A percentile compares a stretch with the other conserved stretches of the same genome.
These are phyloP conservation scores for Pelecanus crispus DNA, from an alignment of 2,113 vertebrate genomes.

Conservation along the genomic window DNA sequence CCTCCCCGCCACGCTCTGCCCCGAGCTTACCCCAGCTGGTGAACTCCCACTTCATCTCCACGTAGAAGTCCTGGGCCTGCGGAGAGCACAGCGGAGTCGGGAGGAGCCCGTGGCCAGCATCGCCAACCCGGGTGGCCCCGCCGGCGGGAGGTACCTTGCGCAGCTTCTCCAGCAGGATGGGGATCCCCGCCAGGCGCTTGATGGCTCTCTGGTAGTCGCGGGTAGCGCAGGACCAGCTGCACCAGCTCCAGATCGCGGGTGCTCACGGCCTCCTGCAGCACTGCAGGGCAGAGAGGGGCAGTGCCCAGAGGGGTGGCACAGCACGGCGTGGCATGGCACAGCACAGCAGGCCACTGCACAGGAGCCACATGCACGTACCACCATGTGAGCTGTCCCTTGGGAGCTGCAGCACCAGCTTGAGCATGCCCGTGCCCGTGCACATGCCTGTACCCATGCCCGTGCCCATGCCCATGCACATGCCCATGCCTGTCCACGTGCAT, in stretches of 20 bases:
- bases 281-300: conserved; percentile 50
- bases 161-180: conserved; percentile 90
- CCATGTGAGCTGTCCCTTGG: accelerated
- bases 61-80: conserved; percentile 96
- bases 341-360: neutral
- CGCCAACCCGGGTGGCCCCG: accelerated
- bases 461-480: accelerated
- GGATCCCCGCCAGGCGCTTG: conserved; percentile 92
- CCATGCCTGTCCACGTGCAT: neutral
- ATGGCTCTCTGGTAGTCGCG: conserved; percentile 94
- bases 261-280: conserved; percentile 95
- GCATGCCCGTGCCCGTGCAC: accelerated
- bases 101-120: accelerated
- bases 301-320: neutral
- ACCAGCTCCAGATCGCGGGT: conserved; percentile 91
- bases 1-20: neutral
- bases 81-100: neutral
- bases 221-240: conserved; percentile 89
- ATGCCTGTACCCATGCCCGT: accelerated
- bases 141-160: conserved; percentile 77
- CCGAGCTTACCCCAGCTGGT: conserved; percentile 90
- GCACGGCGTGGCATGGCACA: accelerated
- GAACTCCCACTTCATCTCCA: conserved; percentile 99
- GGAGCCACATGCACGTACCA: neutral
- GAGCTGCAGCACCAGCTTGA: neutral